Conservation (phyloP, 2,888 invertebrate species). For the Cerastis leucographa region DNA sequence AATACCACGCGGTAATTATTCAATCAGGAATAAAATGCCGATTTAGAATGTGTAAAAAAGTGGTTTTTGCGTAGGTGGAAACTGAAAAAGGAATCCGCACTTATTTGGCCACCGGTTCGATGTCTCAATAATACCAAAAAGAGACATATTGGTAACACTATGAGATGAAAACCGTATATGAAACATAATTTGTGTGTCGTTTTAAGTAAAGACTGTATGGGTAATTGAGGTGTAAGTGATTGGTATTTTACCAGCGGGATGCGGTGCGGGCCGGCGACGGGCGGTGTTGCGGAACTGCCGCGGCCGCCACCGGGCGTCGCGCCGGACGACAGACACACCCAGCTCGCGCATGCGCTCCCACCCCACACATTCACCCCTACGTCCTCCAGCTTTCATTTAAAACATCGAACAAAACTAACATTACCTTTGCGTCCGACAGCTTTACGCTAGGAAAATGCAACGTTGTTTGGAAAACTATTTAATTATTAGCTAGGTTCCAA, state of each 20-base stretch:
- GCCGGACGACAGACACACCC: constrained; percentile 85
- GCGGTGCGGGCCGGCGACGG: constrained; percentile 70
- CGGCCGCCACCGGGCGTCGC: constrained; percentile 78
- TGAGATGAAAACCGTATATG: constrained; percentile 23
- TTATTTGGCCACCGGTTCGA: constrained; percentile 70
- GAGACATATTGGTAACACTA: constrained; percentile 45
- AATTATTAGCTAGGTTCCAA: background rate
- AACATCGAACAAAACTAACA: constrained; percentile 65
- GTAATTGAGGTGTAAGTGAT: constrained; percentile 61
- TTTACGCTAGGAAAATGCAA: constrained; percentile 19
- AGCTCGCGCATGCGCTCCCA: constrained; percentile 85
- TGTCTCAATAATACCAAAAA: constrained; percentile 58
- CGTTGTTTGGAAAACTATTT: constrained; percentile 10
- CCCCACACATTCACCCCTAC: constrained; percentile 71
- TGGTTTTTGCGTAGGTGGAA: constrained; percentile 78
- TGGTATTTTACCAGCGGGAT: constrained; percentile 75
- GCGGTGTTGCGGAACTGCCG: constrained; percentile 84
- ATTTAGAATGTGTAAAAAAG: constrained; percentile 62
- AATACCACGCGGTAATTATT: constrained; percentile 39
- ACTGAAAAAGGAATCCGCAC: constrained; percentile 78
- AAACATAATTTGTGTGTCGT: constrained; percentile 26
- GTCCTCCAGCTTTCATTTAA: constrained; percentile 65
- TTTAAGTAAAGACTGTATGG: constrained; percentile 55
- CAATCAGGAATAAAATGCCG: constrained; percentile 40
- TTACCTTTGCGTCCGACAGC: constrained; percentile 58